Evolutionary conservation across 2,888 invertebrate species (phyloP), one percentile per base, ranked within the genome.

Genomic region (Nebria salina): DNA sequence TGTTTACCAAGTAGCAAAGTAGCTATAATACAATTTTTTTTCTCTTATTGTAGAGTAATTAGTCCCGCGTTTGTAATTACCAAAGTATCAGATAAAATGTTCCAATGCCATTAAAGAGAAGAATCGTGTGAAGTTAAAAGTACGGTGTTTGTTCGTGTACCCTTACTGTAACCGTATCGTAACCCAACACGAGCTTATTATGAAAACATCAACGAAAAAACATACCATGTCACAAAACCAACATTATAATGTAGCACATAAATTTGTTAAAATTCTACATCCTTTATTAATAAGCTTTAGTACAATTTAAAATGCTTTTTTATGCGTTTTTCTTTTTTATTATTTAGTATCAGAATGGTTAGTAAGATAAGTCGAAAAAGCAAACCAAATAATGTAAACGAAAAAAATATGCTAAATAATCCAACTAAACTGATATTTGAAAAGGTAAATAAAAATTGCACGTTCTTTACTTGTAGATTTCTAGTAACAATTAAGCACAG

Each of bases 31-130:
- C 54, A 54, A 54, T 70, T 13, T 70, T 34, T 34, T 70, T 34
- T 7, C 70, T 70, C 15, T 70, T 11, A 26, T 25, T 70, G 34
- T 11, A 26, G 20, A 11, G 70, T 70, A 70, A 70, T 70, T 70
- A 70, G 70, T 70, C 20, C 54, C 34, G 20, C 15, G 70, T 70
- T 70, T 20, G 34, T 70, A 70, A 70, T 70, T 70, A 70, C 70
- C 70, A 25, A 20, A 70, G 70, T 11, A 70, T 70, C 70, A 26
- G 70, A 70, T 70, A 70, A 70, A 70, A 70, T 70, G 25, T 70
- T 25, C 68, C 54, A 13, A 54, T 54, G 54, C 54, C 54, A 54
- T 54, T 54, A 54, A 54, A 54, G 54, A 54, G 54, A 54, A 11
- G 54, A 54, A 54, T 54, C 54, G 54, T 54, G 54, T 54, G 54